phyloP scores from a whole-genome alignment of 64 coral and sea anemone genomes.

The Montipora sp. region DNA sequence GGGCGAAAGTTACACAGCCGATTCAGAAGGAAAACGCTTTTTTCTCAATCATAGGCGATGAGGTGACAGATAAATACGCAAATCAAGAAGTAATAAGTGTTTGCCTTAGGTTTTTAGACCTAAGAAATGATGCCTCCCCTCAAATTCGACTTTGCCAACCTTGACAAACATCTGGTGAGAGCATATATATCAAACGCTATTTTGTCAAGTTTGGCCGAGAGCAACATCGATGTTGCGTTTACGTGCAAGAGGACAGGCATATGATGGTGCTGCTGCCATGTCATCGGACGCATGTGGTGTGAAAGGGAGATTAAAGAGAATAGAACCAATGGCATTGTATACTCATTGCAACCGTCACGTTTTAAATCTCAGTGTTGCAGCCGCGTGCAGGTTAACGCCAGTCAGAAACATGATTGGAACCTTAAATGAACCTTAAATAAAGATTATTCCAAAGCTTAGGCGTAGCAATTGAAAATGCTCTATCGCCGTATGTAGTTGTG shows the following conservation, averaged over 20 bases:
- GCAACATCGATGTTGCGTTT: too few relatives aligned
- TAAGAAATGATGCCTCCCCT: conserved; percentile 19
- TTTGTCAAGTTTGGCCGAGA: conserved; percentile 38
- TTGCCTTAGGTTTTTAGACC: conserved; percentile 12
- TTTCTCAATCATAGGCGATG: neutral
- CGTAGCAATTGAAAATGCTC: too few relatives aligned
- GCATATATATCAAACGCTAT: conserved; percentile 53
- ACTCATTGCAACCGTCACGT: conserved; percentile 5
- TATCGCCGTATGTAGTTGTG: too few relatives aligned
- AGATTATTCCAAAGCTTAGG: too few relatives aligned
- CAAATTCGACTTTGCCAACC: conserved; percentile 61
- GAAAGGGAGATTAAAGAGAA: conserved; percentile 39
- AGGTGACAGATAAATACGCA: conserved; percentile 59
- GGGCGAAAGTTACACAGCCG: conserved; percentile 15
- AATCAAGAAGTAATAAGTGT: conserved; percentile 71
- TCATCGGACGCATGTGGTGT: conserved; percentile 48
- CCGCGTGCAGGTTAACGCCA: neutral
- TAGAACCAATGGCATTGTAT: conserved; percentile 18
- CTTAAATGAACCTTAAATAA: too few relatives aligned
- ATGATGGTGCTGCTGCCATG: conserved; percentile 41
- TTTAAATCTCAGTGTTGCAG: conserved; percentile 51
- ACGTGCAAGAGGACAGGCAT: conserved; percentile 58
- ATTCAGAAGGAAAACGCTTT: conserved; percentile 24
- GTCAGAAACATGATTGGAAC: too few relatives aligned
- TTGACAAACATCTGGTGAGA: conserved; percentile 41